A percentile compares a stretch with the other conserved stretches of the same genome.
These are phyloP conservation scores for Antheraea pernyi DNA, from an alignment of 1,140 invertebrate species.

Conservation along the genomic window DNA sequence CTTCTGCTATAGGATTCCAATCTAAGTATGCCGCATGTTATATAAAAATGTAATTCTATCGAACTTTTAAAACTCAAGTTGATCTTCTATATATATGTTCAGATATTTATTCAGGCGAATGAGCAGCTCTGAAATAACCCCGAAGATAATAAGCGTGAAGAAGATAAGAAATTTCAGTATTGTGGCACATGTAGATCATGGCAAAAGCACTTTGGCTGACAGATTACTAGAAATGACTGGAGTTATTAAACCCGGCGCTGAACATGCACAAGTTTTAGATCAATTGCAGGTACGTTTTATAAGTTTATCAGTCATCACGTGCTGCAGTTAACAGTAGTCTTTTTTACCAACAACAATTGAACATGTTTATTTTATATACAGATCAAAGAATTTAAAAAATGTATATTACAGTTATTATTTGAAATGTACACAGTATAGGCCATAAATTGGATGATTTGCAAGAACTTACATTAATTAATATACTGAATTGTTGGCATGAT, in stretches of 20 bases:
- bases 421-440: too few species aligned
- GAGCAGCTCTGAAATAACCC: slow-evolving; percentile 36
- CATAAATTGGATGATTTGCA: too few species aligned
- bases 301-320: too few species aligned
- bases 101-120: slow-evolving; percentile 31
- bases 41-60: background rate
- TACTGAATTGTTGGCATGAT: slow-evolving; percentile 9
- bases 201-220: slow-evolving; percentile 97
- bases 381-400: too few species aligned
- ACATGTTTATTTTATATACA: too few species aligned
- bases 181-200: slow-evolving; percentile 98
- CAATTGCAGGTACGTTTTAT: slow-evolving; percentile 80
- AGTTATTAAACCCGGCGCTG: slow-evolving; percentile 85
- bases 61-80: background rate
- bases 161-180: slow-evolving; percentile 97
- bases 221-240: slow-evolving; percentile 94
- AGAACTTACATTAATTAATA: background rate
- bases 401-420: too few species aligned
- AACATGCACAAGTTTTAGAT: slow-evolving; percentile 92
- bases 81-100: background rate
- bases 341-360: too few species aligned
- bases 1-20: background rate
- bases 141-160: slow-evolving; percentile 55
- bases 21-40: background rate
- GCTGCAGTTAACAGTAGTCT: too few species aligned